Conservation (phyloP, 1,140 invertebrate genomes). For the Sogatella furcifera region DNA sequence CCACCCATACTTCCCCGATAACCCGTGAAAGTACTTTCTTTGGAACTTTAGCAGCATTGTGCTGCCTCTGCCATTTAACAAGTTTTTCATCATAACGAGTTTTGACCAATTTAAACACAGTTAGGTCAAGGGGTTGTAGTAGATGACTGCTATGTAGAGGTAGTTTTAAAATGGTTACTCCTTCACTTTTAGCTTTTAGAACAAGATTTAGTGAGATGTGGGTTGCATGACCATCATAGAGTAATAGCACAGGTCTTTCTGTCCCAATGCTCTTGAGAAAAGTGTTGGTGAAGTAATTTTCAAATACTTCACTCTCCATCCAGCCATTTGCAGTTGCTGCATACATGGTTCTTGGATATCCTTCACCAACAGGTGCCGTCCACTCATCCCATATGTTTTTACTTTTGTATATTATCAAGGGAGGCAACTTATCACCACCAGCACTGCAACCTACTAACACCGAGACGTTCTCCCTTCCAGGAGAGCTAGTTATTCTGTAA, state of each 20-base stretch:
- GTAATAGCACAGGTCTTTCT: constrained; percentile 24
- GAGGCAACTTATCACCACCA: constrained; percentile 24
- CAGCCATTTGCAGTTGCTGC: constrained; percentile 11
- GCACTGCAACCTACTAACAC: constrained; percentile 28
- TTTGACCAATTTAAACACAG: constrained; percentile 16
- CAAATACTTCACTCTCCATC: constrained; percentile 20
- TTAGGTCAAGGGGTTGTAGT: constrained; percentile 26
- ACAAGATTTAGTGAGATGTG: constrained; percentile 26
- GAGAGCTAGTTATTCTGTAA: constrained; percentile 24
- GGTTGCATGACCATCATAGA: constrained; percentile 30
- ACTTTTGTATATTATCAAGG: constrained; percentile 25
- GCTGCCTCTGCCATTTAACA: too few species aligned
- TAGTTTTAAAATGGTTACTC: constrained; percentile 25
- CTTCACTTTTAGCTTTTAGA: constrained; percentile 18
- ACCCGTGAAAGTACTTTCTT: neutral
- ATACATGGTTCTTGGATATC: constrained; percentile 1
- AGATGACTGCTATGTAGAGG: constrained; percentile 25
- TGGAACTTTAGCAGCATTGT: constrained; percentile 19
- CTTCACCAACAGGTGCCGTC: constrained; percentile 19
- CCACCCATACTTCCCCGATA: neutral
- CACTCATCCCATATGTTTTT: constrained; percentile 24
- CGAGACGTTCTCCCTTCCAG: constrained; percentile 30
- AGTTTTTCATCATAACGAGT: too few species aligned
- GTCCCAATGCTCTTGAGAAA: constrained; percentile 21
- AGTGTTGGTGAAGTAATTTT: constrained; percentile 24